Base-by-base conservation (phyloP, 2,888 invertebrate genomes). In the Phengaris arion region DNA sequence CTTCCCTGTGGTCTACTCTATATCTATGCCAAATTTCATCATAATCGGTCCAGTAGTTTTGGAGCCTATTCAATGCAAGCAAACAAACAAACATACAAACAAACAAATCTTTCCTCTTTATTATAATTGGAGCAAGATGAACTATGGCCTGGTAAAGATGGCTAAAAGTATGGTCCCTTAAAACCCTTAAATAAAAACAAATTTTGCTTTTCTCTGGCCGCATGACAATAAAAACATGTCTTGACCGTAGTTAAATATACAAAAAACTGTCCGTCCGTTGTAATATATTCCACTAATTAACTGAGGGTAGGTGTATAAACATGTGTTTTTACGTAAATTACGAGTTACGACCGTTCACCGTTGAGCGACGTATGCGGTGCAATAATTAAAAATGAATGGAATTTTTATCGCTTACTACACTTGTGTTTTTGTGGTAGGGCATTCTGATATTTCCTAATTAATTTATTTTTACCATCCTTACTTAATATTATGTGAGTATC, bases 371-470 rank as follows among this genome's bases (percentile, higher is more conserved):
- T 64, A 6, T 52, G 9, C 64, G 57, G 15, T 8, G 64, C 64
- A 64, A 9, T 52, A 1, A 64, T 64, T 64, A 64, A 64, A 78
- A 54, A 72, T n/a, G 55, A 69, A 73, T 57, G 74, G 68, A n/a
- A 52, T 74, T 74, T 69, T 64, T 64, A 64, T 64, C 45, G 35
- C 64, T 64, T 64, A 64, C 64, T 64, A 45, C 64, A 64, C 35
- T 64, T 64, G 9, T 12, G 35, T 64, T 64, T 64, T 64, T 64
- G 64, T 64, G 35, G 6, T 35, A 0, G 13, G 7, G 12, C 12
- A 45, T 64, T 64, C 35, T 35, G 12, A 45, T 64, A 64, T 64
- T 64, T 35, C 6, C 13, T 64, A 64, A 64, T 64, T 64, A 64
- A 64, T 64, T 64, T 64, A 64, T 64, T 6, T 35, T 12, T 64